Base-by-base conservation (phyloP, 2,797 vertebrate genomes). In the Neostethus bicornis region DNA sequence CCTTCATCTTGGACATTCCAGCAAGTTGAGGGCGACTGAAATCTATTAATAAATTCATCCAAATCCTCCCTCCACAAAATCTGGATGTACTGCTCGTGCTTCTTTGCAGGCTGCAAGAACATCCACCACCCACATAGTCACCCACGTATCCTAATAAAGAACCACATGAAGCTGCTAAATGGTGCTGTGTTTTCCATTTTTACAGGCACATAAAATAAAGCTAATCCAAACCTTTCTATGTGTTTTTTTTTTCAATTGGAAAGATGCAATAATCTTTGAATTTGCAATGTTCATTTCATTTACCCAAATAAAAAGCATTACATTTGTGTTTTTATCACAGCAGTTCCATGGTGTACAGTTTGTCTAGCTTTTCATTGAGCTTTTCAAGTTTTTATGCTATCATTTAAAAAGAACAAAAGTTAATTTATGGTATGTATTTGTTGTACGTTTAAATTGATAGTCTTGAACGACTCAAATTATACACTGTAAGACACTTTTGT, bases 21-120 rank as follows among this genome's bases (percentile, higher is more conserved):
- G 57, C 35, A 63, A 67, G 61, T 81, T 87, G 76, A 67, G 43
- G 64, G 73, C 55, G 77, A 79, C 65, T 82, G 71, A 37, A 76
- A 65, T 82, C 83, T 90, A 89, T 83, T 80, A 87, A 89, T 90
- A 90, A 76, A 73, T 28, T 56, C 67, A 85, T 59, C 77, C 64
- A 73, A 63, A 71, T 83, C 75, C 80, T 72, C 73, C 53, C 52
- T 49, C 61, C 63, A 73, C 57, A 61, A 47, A 78, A 84, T 81
- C 78, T 80, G 82, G 77, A 79, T 80, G 77, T 79, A 72, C 86
- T 82, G 83, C 60, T 39, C 79, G 80, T 81, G 70, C 79, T 79
- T 82, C 76, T 83, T 34, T 80, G 77, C 80, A 83, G 84, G 78
- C 81, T 42, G 51, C 70, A 73, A 83, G 85, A 90, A 89, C 87